Evolutionary conservation across 2,797 vertebrate species (phyloP).

Genomic region (Nyctalus aviator): DNA sequence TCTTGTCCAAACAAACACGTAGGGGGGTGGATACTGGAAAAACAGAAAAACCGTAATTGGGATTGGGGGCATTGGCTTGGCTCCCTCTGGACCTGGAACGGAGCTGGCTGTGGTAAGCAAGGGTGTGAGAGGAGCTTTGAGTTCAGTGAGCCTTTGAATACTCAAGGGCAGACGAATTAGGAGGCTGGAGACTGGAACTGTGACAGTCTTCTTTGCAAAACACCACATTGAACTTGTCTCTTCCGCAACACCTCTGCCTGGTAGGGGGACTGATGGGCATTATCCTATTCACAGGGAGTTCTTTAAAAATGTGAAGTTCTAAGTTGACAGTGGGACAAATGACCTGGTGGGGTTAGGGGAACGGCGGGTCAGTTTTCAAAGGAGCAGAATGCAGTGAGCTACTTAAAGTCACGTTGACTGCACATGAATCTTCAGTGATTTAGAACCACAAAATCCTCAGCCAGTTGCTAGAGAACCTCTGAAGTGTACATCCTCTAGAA

Average conservation of each 20-base stretch:
- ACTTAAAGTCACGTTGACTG: conserved; percentile 22
- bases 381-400: neutral
- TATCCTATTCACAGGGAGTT: neutral
- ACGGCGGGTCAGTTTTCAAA: neutral
- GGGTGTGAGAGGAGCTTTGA: neutral
- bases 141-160: neutral
- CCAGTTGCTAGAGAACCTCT: conserved; percentile 13
- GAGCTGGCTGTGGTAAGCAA: neutral
- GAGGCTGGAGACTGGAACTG: neutral
- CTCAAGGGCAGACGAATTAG: neutral
- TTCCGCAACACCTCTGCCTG: neutral
- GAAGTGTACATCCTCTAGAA: neutral
- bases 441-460: neutral
- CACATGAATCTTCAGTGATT: neutral
- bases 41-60: conserved; percentile 30
- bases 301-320: neutral
- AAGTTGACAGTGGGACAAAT: neutral
- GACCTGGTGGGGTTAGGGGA: neutral
- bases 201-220: neutral
- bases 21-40: conserved; percentile 36
- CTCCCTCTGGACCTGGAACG: conserved; percentile 63
- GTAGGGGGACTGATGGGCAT: neutral
- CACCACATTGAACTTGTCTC: neutral
- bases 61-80: conserved; percentile 58
- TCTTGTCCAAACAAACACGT: conserved; percentile 70